Base-by-base conservation (phyloP, 2,113 vertebrate species). In the Apaloderma vittatum region DNA sequence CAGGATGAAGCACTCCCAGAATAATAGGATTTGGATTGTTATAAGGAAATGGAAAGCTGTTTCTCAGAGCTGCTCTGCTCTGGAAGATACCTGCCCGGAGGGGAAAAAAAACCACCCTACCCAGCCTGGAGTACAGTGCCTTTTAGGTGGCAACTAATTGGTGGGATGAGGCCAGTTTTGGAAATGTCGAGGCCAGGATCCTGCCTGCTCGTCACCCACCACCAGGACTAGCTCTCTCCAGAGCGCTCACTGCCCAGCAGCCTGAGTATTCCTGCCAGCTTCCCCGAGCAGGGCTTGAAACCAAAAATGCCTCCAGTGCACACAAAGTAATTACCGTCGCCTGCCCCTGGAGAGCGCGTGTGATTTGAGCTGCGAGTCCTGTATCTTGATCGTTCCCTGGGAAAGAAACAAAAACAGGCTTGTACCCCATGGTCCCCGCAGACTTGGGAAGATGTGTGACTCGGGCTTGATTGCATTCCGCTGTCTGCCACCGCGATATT, bases 321-420 rank as follows among this genome's bases (percentile, higher is more conserved):
- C 87, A 58, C 75, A 52, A 55, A 63, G 75, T 70, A 83, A 96
- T 97, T 88, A 86, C 59, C 0, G 4, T 9, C 4, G 11, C 27
- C 85, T 51, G 90, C 67, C 92, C 67, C 88, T 1, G 12, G 92
- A 74, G 95, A 86, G 59, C 0, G n/a, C 3, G 1, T 12, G 87
- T 32, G 74, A 80, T 94, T 43, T 36, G 85, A 79, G 93, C 85
- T 55, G 49, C 0, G 2, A 89, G 66, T 48, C 82, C 9, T 22
- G 61, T 96, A 94, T 97, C 96, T 97, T 14, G 34, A 92, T 88
- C 45, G 7, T 68, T 95, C 76, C 65, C n/a, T 14, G 51, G 63
- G 78, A 94, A 93, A 78, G 88, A 58, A 86, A 97, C 95, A 97
- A 94, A 96, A 92, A 0, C 90, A 91, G 79, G 20, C 95, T 96